Percentiles rank a stretch among this genome's conserved stretches.
These are phyloP conservation scores for Myotis vivesi DNA, from an alignment of 2,797 vertebrate genomes.

Conservation along the genomic window DNA sequence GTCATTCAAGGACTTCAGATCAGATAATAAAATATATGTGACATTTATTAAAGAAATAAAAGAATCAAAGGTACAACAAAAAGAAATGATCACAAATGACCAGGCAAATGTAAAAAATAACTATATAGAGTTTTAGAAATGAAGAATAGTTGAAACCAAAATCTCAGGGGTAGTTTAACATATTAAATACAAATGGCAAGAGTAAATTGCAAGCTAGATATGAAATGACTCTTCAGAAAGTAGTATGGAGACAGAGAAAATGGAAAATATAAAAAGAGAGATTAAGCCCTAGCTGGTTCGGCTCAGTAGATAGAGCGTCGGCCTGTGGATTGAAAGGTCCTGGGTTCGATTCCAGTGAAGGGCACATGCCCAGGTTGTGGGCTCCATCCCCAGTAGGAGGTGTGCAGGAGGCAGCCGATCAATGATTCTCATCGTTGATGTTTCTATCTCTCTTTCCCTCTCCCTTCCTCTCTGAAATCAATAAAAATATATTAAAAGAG, in stretches of 20 bases:
- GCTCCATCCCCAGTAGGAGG: too few species aligned
- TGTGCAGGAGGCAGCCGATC: neutral
- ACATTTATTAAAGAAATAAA: slow-evolving; percentile 48
- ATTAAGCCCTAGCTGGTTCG: neutral
- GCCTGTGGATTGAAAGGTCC: neutral
- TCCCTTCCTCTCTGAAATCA: neutral
- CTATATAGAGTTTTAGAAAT: slow-evolving; percentile 6
- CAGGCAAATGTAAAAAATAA: slow-evolving; percentile 37
- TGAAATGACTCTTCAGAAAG: slow-evolving; percentile 29
- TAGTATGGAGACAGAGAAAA: neutral
- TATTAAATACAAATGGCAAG: neutral
- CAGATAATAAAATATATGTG: slow-evolving; percentile 19
- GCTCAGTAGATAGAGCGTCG: neutral
- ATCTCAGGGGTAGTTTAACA: neutral
- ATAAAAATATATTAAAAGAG: neutral
- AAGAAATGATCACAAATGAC: slow-evolving; percentile 9
- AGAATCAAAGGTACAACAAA: slow-evolving; percentile 20
- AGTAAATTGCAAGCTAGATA: slow-evolving; percentile 34
- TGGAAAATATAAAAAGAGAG: slow-evolving; percentile 6
- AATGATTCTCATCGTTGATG: neutral
- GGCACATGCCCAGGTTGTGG: neutral
- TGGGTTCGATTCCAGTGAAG: neutral
- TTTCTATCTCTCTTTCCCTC: neutral
- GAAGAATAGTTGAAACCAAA: slow-evolving; percentile 22
- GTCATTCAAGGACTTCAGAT: slow-evolving; percentile 13